These are phyloP conservation scores for Stichodactyla helianthus DNA, from an alignment of 64 coral and sea anemone genomes.

Conservation along the genomic window DNA sequence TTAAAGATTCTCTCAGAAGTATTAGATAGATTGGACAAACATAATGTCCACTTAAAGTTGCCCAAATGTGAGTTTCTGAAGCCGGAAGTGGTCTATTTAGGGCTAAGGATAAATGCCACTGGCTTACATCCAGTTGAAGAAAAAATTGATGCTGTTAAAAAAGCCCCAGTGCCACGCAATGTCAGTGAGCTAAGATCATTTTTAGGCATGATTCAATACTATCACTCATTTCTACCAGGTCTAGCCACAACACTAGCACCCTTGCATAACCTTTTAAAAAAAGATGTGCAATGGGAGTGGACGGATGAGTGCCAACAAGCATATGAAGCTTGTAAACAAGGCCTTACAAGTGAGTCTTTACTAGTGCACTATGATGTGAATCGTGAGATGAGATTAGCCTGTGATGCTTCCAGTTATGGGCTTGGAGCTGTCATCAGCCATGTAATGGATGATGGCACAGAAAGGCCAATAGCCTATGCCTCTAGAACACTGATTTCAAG, in stretches of 20 bases:
- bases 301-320: conserved; percentile 36
- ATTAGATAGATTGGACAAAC: conserved; percentile 30
- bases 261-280: conserved; percentile 39
- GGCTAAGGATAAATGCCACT: conserved; percentile 34
- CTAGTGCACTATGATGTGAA: conserved; percentile 40
- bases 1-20: conserved; percentile 44
- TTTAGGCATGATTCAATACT: conserved; percentile 56
- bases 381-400: conserved; percentile 20
- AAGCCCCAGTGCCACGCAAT: conserved; percentile 28
- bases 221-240: conserved; percentile 43
- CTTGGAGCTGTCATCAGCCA: conserved; percentile 47
- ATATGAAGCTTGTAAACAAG: conserved; percentile 48
- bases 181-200: conserved; percentile 48
- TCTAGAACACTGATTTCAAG: conserved; percentile 40
- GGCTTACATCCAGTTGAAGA: conserved; percentile 55
- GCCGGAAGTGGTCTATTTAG: conserved; percentile 33
- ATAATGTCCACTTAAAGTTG: conserved; percentile 42
- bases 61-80: conserved; percentile 75
- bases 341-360: conserved; percentile 46
- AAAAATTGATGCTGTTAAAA: conserved; percentile 38
- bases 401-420: conserved; percentile 70
- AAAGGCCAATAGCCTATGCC: conserved; percentile 62
- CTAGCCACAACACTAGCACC: conserved; percentile 38
- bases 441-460: conserved; percentile 55
- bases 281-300: conserved; percentile 32